A percentile compares a stretch with the other conserved stretches of the same genome.
Conservation (phyloP, 1,140 invertebrate genomes). For the Hyles vespertilio region DNA sequence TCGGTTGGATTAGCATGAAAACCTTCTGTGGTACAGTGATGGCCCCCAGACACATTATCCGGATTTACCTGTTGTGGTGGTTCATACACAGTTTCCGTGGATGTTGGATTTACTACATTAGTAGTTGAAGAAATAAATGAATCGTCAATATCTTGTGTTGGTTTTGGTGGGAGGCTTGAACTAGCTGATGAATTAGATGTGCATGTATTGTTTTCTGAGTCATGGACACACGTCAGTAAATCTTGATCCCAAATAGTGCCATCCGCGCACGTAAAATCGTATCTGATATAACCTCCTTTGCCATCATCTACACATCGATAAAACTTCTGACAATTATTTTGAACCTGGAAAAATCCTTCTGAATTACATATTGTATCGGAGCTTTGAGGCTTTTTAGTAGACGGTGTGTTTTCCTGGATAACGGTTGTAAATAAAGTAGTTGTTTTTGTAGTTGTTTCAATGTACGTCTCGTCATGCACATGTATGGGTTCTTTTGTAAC, state of each 20-base stretch:
- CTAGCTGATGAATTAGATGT: no score
- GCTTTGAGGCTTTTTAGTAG: no score
- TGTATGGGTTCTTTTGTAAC: conserved; percentile 9
- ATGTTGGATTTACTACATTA: neutral
- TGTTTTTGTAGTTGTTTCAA: neutral
- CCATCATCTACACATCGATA: conserved; percentile 83
- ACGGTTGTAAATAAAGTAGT: no score
- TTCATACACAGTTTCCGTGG: neutral
- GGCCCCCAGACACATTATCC: neutral
- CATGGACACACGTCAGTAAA: conserved; percentile 71
- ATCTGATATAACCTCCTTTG: conserved; percentile 76
- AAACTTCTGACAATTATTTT: conserved; percentile 81
- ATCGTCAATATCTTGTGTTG: neutral
- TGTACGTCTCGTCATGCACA: neutral
- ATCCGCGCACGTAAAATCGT: conserved; percentile 78
- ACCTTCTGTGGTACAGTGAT: conserved; percentile 76
- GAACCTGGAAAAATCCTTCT: conserved; percentile 72
- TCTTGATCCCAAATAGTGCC: conserved; percentile 80
- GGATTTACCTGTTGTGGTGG: neutral
- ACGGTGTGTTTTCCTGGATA: no score
- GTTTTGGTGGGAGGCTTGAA: neutral
- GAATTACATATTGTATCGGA: no score
- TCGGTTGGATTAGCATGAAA: conserved; percentile 81
- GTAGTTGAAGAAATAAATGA: neutral
- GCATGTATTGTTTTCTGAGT: no score